phyloP scores from a whole-genome alignment of 2,113 vertebrate species.

The Nymphicus hollandicus region DNA sequence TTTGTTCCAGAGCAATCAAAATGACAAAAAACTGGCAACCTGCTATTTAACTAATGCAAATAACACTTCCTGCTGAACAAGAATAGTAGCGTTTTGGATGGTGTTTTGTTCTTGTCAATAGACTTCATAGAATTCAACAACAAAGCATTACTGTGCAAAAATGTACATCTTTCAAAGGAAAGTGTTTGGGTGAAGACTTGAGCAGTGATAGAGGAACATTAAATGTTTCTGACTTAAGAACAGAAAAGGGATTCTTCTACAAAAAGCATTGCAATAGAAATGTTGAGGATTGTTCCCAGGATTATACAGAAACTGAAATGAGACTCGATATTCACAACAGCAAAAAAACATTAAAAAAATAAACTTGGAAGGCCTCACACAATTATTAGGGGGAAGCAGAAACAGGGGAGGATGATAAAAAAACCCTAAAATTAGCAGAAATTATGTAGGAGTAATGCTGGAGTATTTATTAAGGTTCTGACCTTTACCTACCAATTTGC shows the following conservation, averaged over 20 bases:
- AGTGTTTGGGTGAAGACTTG: conserved; percentile 18
- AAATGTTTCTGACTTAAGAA: conserved; percentile 10
- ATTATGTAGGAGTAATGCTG: neutral
- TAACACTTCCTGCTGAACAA: conserved; percentile 49
- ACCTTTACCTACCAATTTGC: neutral
- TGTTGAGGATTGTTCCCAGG: neutral
- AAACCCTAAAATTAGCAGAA: neutral
- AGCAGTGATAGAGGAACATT: conserved; percentile 22
- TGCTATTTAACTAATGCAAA: conserved; percentile 50
- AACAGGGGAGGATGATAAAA: neutral
- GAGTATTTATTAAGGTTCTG: neutral
- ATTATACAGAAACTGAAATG: neutral
- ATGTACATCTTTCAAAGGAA: conserved; percentile 27
- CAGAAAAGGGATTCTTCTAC: conserved; percentile 13
- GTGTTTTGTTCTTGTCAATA: conserved; percentile 53
- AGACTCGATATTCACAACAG: neutral
- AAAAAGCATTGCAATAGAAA: neutral
- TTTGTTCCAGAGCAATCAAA: conserved; percentile 51
- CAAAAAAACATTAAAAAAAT: neutral
- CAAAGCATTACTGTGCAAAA: conserved; percentile 59
- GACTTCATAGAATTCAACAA: conserved; percentile 52
- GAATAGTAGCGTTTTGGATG: conserved; percentile 43
- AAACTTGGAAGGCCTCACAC: neutral
- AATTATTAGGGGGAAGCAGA: neutral
- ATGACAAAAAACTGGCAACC: conserved; percentile 54